phyloP scores from a whole-genome alignment of 1,140 invertebrate species.

The Holcopasites calliopsidis region DNA sequence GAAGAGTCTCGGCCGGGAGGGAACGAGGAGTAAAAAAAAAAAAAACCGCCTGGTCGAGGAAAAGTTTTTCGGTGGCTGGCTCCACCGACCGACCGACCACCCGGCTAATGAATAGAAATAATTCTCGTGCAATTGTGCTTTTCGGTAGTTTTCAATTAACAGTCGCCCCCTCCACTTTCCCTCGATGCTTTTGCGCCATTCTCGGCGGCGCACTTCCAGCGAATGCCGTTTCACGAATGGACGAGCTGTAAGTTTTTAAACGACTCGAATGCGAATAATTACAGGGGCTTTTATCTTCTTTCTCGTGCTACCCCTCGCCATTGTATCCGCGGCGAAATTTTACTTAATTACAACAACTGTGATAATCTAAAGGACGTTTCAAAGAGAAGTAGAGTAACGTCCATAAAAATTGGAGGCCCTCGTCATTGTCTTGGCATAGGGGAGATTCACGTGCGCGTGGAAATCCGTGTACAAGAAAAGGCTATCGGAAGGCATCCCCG shows the following conservation, averaged over 20 bases:
- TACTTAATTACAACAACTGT: neutral
- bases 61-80: constrained; percentile 70
- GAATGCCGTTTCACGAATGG: constrained; percentile 57
- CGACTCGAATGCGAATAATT: constrained; percentile 53
- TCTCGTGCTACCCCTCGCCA: neutral
- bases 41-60: constrained; percentile 61
- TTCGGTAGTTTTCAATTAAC: constrained; percentile 80
- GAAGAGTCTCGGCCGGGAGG: neutral
- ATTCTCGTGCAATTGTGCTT: constrained; percentile 79
- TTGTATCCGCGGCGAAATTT: neutral
- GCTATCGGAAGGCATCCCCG: constrained; percentile 21
- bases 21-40: constrained; percentile 30
- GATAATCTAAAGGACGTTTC: too few relatives aligned
- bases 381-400: too few relatives aligned
- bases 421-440: too few relatives aligned
- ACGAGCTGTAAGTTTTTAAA: constrained; percentile 70
- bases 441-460: neutral
- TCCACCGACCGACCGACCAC: constrained; percentile 52
- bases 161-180: constrained; percentile 46
- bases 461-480: constrained; percentile 30
- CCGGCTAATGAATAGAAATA: constrained; percentile 80
- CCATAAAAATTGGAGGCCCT: too few relatives aligned
- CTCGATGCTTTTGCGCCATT: constrained; percentile 36
- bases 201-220: constrained; percentile 29
- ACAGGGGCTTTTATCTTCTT: constrained; percentile 8